Evolutionary conservation across 2,888 invertebrate genomes (phyloP).

Genomic region (Sarcophaga caerulescens): DNA sequence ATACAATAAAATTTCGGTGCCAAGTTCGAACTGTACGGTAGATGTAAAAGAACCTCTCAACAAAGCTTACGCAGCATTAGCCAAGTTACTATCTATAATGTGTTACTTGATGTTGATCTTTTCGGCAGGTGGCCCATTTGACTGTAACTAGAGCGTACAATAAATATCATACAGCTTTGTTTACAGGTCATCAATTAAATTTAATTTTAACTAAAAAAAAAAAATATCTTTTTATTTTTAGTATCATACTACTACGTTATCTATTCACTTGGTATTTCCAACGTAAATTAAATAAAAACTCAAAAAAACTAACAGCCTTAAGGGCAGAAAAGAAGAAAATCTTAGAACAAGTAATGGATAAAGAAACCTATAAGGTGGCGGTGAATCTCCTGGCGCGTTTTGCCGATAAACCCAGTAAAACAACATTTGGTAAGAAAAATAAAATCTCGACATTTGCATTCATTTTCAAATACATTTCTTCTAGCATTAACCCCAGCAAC

Average conservation of each 20-base stretch:
- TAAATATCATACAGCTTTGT: too few relatives aligned
- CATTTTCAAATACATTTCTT: not conserved
- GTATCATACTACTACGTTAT: slow-evolving; percentile 89
- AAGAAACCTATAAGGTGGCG: slow-evolving; percentile 95
- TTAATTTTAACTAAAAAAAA: too few relatives aligned
- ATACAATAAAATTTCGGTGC: too few relatives aligned
- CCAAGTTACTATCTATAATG: too few relatives aligned
- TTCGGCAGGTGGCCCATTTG: too few relatives aligned
- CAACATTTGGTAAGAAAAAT: slow-evolving; percentile 57
- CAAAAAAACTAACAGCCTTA: slow-evolving; percentile 86
- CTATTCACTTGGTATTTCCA: slow-evolving; percentile 94
- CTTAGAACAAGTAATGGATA: slow-evolving; percentile 97
- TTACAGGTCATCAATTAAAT: too few relatives aligned
- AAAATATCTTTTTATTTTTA: slow-evolving; percentile 77
- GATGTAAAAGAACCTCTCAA: too few relatives aligned
- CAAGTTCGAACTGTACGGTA: too few relatives aligned
- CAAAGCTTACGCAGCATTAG: too few relatives aligned
- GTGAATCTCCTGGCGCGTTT: slow-evolving; percentile 80
- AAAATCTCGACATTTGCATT: not conserved
- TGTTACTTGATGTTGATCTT: too few relatives aligned
- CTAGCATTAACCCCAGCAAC: slow-evolving; percentile 48
- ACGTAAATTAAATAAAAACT: slow-evolving; percentile 89
- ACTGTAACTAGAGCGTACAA: too few relatives aligned
- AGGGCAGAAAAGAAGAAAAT: slow-evolving; percentile 92
- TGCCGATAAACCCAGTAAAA: slow-evolving; percentile 76